phyloP scores from a whole-genome alignment of 1,140 invertebrate genomes.

The Reticulitermes speratus region DNA sequence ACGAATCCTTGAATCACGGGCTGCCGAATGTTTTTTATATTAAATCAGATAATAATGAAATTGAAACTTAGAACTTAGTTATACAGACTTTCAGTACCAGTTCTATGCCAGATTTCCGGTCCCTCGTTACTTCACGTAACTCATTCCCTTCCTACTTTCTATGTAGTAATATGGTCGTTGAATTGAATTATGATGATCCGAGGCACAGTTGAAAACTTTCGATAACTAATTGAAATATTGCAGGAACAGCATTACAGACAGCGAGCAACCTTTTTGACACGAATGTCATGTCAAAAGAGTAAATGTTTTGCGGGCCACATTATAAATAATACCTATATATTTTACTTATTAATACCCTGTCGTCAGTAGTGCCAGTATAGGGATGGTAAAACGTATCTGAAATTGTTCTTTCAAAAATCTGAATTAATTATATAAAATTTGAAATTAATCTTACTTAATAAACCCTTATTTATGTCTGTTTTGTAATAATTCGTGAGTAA shows the following conservation, averaged over 20 bases:
- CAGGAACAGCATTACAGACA: not conserved
- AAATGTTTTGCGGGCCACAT: too few relatives aligned
- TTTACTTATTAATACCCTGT: too few relatives aligned
- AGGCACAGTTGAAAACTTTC: not conserved
- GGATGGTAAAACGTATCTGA: too few relatives aligned
- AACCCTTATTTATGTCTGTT: too few relatives aligned
- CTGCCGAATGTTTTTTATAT: not conserved
- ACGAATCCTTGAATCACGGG: not conserved
- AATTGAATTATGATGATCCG: not conserved
- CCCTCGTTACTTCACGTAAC: conserved; percentile 14
- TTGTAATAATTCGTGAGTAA: too few relatives aligned
- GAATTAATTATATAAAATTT: too few relatives aligned
- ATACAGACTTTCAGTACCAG: not conserved
- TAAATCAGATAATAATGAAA: not conserved
- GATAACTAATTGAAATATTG: not conserved
- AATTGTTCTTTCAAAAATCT: too few relatives aligned
- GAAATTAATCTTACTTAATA: too few relatives aligned
- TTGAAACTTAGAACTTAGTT: not conserved
- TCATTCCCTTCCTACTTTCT: not conserved
- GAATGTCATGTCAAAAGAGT: too few relatives aligned
- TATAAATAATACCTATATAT: too few relatives aligned
- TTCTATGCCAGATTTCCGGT: not conserved
- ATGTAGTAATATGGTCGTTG: not conserved
- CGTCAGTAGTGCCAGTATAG: too few relatives aligned
- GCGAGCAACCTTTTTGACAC: not conserved